Evolutionary conservation across 2,888 invertebrate genomes (phyloP).

Genomic region (Drosophila affinis): DNA sequence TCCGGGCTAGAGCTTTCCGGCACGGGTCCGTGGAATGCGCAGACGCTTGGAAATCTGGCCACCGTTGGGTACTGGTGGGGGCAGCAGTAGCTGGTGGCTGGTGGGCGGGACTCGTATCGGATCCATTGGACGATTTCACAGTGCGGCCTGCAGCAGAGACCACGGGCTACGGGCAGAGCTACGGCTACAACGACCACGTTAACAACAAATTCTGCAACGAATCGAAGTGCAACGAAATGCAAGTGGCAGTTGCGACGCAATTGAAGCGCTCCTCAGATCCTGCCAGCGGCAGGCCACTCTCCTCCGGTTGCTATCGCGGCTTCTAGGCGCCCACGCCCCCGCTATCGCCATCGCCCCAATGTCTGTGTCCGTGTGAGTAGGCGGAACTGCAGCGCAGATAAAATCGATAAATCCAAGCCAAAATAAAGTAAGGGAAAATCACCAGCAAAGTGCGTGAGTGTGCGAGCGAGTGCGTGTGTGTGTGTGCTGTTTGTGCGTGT

Average conservation of each 20-base stretch:
- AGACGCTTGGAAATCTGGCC: conserved; percentile 40
- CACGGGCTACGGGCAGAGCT: conserved; percentile 56
- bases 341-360: not conserved
- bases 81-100: conserved; percentile 16
- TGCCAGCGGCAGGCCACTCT: conserved; percentile 10
- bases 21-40: conserved; percentile 42
- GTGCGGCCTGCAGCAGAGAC: conserved; percentile 72
- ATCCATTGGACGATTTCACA: conserved; percentile 54
- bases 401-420: conserved; percentile 79
- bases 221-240: conserved; percentile 76
- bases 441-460: conserved; percentile 58
- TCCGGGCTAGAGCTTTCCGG: conserved; percentile 23
- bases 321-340: not conserved
- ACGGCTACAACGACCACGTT: conserved; percentile 1
- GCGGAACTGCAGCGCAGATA: conserved; percentile 74
- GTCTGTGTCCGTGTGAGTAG: conserved; percentile 44
- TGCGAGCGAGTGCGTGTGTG: conserved; percentile 18
- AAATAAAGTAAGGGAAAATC: conserved; percentile 71
- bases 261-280: conserved; percentile 2
- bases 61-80: conserved; percentile 12
- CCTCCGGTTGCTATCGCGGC: conserved; percentile 5
- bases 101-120: conserved; percentile 46
- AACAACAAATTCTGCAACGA: conserved; percentile 68
- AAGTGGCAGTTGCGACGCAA: conserved; percentile 63
- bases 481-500: conserved; percentile 14